A percentile compares a stretch with the other conserved stretches of the same genome.
Conservation (phyloP, 2,797 vertebrate genomes). For the Pampus argenteus region DNA sequence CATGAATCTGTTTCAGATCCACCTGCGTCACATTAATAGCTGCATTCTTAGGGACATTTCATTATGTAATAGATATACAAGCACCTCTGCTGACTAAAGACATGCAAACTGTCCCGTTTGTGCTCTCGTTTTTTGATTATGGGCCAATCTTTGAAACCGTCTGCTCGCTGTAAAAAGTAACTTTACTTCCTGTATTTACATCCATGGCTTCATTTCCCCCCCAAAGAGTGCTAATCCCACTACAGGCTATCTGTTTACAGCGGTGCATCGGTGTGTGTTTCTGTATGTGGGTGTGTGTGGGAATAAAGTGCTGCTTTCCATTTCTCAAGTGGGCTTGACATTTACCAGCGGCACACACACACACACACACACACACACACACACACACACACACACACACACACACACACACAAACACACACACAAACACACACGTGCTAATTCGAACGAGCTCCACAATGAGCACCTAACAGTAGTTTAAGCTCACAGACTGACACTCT, state of each 20-base stretch:
- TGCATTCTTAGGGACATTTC: no score
- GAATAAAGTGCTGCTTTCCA: slow-evolving; percentile 43
- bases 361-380: slow-evolving; percentile 37
- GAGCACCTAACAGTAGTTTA: slow-evolving; percentile 63
- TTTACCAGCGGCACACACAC: slow-evolving; percentile 64
- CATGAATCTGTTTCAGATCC: no score
- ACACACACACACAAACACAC: slow-evolving; percentile 25
- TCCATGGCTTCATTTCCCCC: no score
- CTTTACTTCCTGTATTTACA: no score
- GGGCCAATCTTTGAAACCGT: no score
- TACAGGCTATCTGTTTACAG: slow-evolving; percentile 35
- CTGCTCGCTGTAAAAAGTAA: no score
- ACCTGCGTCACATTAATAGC: no score
- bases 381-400: slow-evolving; percentile 40
- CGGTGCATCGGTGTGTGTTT: slow-evolving; percentile 27
- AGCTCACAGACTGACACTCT: slow-evolving; percentile 67
- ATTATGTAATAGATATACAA: no score
- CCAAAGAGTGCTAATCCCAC: no score
- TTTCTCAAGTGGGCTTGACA: slow-evolving; percentile 67
- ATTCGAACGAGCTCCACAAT: slow-evolving; percentile 53
- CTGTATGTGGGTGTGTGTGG: slow-evolving; percentile 10
- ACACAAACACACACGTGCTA: slow-evolving; percentile 37
- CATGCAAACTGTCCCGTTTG: no score
- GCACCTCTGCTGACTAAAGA: no score
- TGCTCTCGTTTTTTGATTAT: no score